Base-by-base conservation (phyloP, 2,888 invertebrate genomes). In the Sesia apiformis region DNA sequence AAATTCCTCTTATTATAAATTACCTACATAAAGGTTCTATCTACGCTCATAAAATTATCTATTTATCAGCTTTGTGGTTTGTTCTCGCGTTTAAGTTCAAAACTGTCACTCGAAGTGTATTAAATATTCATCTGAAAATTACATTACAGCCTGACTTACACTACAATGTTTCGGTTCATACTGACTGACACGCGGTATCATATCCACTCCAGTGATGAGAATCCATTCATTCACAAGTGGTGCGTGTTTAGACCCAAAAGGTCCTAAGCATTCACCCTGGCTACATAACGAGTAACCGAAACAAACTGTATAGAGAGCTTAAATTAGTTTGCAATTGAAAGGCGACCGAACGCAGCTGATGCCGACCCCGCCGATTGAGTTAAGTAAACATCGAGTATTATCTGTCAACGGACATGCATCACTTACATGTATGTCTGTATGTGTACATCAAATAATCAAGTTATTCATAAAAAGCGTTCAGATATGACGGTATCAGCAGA, bases 321-420 rank as follows among this genome's bases (percentile, higher is more conserved):
- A 61, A 78, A 63, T 84, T 63, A 72, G 55, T 39, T 56, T 62
- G 69, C 62, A 56, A 59, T 58, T 55, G 61, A 60, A 57, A 61
- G 58, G 63, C 63, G 60, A 67, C 67, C 72, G 70, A 69, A 66
- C 65, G 72, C 69, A 72, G 72, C 70, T 67, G 68, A 68, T 66
- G 70, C 67, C 84, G 84, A 84, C 84, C 81, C 84, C 83, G 79
- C 69, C 83, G 81, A 78, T 83, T 78, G 84, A 80, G 87, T 87
- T 88, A 88, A 86, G 85, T 88, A 87, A 89, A 89, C 87, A 89
- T 79, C 67, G 81, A 84, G 84, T 84, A 88, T 86, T 88, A 89
- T 89, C 88, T 86, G 85, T 84, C 83, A 85, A 86, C 88, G 85
- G 82, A 78, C 85, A 84, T 84, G 79, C 83, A 81, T 72, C 69